These are phyloP conservation scores for Sylvicapra grimmia DNA, from an alignment of 2,113 vertebrate species.

Conservation along the genomic window DNA sequence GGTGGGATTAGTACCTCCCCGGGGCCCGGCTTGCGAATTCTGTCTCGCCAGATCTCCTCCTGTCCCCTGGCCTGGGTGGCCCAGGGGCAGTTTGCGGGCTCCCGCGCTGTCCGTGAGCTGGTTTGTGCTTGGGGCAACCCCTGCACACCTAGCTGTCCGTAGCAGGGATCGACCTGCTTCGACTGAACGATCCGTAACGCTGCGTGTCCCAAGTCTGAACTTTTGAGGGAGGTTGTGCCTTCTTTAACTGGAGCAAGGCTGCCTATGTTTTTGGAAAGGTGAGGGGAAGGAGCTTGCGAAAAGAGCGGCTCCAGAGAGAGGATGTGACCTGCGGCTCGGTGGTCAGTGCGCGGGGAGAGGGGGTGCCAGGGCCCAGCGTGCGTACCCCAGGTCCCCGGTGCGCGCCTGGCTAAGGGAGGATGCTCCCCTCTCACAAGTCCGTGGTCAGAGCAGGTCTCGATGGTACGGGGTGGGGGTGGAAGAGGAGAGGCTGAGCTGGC, in stretches of 20 bases:
- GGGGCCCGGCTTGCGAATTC: background rate
- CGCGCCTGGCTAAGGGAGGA: background rate
- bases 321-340: background rate
- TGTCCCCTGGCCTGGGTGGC: background rate
- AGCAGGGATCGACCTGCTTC: background rate
- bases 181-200: background rate
- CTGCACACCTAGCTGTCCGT: background rate
- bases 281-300: background rate
- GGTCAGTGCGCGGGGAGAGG: background rate
- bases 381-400: background rate
- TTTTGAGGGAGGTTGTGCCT: background rate
- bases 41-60: background rate
- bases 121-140: background rate
- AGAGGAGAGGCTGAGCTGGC: background rate
- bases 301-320: background rate
- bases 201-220: background rate
- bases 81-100: background rate
- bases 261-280: background rate
- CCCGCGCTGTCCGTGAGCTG: background rate
- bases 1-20: background rate
- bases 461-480: background rate
- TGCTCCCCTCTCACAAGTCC: background rate
- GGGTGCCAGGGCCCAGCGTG: background rate
- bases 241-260: background rate
- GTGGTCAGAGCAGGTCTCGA: conserved; percentile 5